Conservation (phyloP, 1,140 invertebrate genomes). For the Rhynchophorus ferrugineus region DNA sequence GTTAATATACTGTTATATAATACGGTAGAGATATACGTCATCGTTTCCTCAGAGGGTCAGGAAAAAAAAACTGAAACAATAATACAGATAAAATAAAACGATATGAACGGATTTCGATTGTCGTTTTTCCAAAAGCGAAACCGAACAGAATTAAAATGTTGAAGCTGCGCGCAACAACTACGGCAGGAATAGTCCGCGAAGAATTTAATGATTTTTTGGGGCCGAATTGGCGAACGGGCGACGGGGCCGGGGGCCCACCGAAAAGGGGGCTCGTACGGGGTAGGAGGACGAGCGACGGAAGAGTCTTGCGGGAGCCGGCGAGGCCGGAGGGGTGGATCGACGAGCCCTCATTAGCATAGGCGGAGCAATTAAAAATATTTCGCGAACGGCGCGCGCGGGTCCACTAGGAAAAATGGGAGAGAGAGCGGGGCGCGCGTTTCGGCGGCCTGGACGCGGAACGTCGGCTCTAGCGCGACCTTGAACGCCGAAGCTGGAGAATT, state of each 20-base stretch:
- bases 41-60: too few species aligned
- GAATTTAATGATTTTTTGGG: conserved; percentile 43
- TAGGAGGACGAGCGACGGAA: conserved; percentile 3
- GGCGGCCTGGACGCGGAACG: background rate
- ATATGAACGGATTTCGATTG: background rate
- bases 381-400: conserved; percentile 6
- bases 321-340: conserved; percentile 23
- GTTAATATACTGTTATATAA: too few species aligned
- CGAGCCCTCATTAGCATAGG: conserved; percentile 36
- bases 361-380: conserved; percentile 27
- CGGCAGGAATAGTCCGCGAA: conserved; percentile 32
- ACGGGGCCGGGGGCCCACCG: conserved; percentile 1
- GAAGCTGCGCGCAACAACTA: conserved; percentile 37
- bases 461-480: conserved; percentile 12
- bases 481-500: background rate
- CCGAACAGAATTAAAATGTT: conserved; percentile 39
- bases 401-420: conserved; percentile 15
- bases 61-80: too few species aligned
- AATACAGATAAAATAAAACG: too few species aligned
- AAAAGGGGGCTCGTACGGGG: too few species aligned
- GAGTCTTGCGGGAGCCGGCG: background rate
- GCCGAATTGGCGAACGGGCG: conserved; percentile 9
- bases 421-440: background rate
- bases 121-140: background rate
- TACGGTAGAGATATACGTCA: too few species aligned